Evolutionary conservation across 2,888 invertebrate genomes (phyloP), one percentile per base, ranked within the genome.

Genomic region (Scaptomyza caliginosa): DNA sequence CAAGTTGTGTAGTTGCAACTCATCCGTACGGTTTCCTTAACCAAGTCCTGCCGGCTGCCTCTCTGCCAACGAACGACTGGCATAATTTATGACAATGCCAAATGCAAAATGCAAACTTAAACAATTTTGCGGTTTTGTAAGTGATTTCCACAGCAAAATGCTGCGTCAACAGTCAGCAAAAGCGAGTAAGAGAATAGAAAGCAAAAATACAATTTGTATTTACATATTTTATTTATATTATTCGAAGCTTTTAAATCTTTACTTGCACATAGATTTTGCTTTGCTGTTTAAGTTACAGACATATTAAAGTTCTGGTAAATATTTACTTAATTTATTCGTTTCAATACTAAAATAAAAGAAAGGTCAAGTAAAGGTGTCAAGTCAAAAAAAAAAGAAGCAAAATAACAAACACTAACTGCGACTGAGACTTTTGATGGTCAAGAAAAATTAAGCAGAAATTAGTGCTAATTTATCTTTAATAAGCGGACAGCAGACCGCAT

Each of bases 31-130:
- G 7, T 19, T 34, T 24, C 24, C 38, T n/a, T 38, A 43, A 10
- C n/a, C 16, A 11, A 2, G 26, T 11, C 30, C 19, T 46, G 13
- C 16, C 11, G 3, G 11, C 11, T 16, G 1, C 10, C 7, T 17
- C 10, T 26, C 55, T 10, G 6, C 34, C 16, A 32, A 3, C 32
- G 19, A 32, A 3, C 32, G 19, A 23, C 30, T 24, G 28, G 49
- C 42, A 65, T 57, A 50, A 67, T 67, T 69, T 67, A 67, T 52
- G 57, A 57, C 40, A 69, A 51, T 68, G 43, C 63, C 48, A 63
- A 67, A 57, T 67, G 57, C 58, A 55, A 69, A 69, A 42, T 55
- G 49, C 67, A 57, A 62, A 57, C 52, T 67, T 60, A 42, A 67
- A 60, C 67, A 67, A 67, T 42, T 60, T 60, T 59, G 55, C 36